Evolutionary conservation across 2,113 vertebrate genomes (phyloP), one percentile per base, ranked within the genome.

Genomic region (Oophaga pumilio): DNA sequence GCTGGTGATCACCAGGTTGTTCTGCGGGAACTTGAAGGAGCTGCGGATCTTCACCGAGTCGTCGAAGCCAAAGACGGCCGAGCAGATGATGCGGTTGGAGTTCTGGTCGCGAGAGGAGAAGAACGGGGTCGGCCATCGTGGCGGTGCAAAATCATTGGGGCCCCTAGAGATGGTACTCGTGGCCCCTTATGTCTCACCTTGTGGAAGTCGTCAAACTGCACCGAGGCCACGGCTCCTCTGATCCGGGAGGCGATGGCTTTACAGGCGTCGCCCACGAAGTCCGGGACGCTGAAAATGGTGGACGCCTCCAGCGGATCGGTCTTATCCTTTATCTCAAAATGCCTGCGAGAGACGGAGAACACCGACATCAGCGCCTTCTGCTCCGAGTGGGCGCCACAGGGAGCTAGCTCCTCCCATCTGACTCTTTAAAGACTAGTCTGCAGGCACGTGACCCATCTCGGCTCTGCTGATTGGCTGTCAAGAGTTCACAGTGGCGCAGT

Each of bases 121-220:
- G 8, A 43, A 33, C 33, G 33, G 33, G 33, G 33, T 12, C 68
- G 14, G 4, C 26, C 26, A 71, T 71, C 24, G 33, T 26, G 26
- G 14, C 18, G n/a, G 64, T 6, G 8, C 20, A 15, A 14, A 69
- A 24, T 13, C 24, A 13, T 15, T 14, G 4, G n/a, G 50, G 22
- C 10, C 14, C 52, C 76, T 26, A 8, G 53, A 53, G 14, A 56
- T 24, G 13, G 12, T 6, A 43, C 1, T 8, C 18, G 10, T 49
- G 33, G 33, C 15, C 8, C 43, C 68, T 6, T 0, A 15, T 17
- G n/a, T 13, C 69, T 6, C 43, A 96, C 96, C 95, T 98, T 97
- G 78, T 98, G 97, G 93, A 98, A 98, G 90, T 97, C 96, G 0
- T 98, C 97, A 0, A 97, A 98, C 91, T 96, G 96, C 91, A 98